phyloP scores from a whole-genome alignment of 2,113 vertebrate species.

The Okapia johnstoni region DNA sequence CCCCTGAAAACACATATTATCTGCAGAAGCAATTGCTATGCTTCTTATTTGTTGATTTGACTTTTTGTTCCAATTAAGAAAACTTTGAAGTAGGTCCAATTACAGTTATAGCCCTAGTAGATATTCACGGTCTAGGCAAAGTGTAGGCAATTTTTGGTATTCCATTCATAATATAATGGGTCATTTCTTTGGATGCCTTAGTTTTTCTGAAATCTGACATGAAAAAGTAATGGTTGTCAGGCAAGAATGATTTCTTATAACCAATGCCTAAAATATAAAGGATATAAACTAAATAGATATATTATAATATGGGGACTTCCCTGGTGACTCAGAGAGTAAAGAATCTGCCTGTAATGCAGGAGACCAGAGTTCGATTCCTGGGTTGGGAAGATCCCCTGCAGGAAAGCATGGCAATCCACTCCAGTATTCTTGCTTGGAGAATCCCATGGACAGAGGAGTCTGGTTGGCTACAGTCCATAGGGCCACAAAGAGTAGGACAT shows the following conservation, averaged over 20 bases:
- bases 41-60: background rate
- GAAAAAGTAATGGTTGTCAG: slow-evolving; percentile 5
- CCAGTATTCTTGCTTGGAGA: background rate
- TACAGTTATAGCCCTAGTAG: background rate
- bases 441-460: background rate
- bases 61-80: slow-evolving; percentile 8
- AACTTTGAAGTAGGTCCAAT: background rate
- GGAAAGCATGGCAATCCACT: background rate
- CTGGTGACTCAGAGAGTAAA: background rate
- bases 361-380: background rate
- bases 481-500: background rate
- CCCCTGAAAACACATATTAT: background rate
- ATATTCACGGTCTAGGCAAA: background rate
- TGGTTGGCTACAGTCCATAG: background rate
- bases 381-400: background rate
- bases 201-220: slow-evolving; percentile 20
- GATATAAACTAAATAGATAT: background rate
- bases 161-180: background rate
- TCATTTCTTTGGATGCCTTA: background rate
- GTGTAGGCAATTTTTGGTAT: background rate
- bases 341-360: background rate
- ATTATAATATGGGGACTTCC: background rate
- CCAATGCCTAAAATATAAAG: background rate
- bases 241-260: slow-evolving; percentile 35
- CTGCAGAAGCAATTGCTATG: background rate